Percentiles rank a stretch among this genome's conserved stretches.
Evolutionary conservation across 2,888 invertebrate genomes (phyloP).

Genomic region (Auanema sp.): DNA sequence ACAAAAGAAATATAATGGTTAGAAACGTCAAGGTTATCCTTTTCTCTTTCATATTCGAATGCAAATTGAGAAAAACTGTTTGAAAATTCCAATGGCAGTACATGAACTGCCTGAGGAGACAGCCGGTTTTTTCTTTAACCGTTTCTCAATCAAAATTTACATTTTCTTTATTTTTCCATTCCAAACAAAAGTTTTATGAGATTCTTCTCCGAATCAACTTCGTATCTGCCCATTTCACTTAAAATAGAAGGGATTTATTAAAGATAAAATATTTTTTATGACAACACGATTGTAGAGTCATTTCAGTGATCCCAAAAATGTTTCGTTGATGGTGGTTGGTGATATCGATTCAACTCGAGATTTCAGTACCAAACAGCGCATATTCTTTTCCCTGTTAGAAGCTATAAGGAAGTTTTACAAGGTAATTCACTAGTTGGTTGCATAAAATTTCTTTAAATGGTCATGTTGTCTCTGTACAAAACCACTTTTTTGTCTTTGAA

Average conservation of each 20-base stretch:
- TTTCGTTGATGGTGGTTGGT: conserved; percentile 2
- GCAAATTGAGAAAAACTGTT: background rate
- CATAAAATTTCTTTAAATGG: too few relatives aligned
- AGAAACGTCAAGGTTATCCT: conserved; percentile 1
- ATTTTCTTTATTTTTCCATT: too few relatives aligned
- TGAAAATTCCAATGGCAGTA: too few relatives aligned
- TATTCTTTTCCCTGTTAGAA: conserved; percentile 16
- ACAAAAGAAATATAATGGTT: background rate
- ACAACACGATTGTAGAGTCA: too few relatives aligned
- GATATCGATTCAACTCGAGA: conserved; percentile 12
- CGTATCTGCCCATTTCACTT: background rate
- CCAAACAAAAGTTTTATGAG: background rate
- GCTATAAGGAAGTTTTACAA: conserved; percentile 17
- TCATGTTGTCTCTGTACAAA: too few relatives aligned
- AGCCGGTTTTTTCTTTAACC: too few relatives aligned
- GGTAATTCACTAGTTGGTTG: conserved; percentile 4
- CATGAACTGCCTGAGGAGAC: too few relatives aligned
- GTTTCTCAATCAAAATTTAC: too few relatives aligned
- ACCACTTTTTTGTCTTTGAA: too few relatives aligned
- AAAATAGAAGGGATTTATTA: too few relatives aligned
- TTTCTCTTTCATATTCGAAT: background rate
- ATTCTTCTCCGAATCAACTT: background rate
- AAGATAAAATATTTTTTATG: too few relatives aligned
- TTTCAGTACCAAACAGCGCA: conserved; percentile 10
- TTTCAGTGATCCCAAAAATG: too few relatives aligned